Percentiles rank a stretch among this genome's conserved stretches.
Evolutionary conservation across 2,113 vertebrate genomes (phyloP).

Genomic region (Willisornis vidua): DNA sequence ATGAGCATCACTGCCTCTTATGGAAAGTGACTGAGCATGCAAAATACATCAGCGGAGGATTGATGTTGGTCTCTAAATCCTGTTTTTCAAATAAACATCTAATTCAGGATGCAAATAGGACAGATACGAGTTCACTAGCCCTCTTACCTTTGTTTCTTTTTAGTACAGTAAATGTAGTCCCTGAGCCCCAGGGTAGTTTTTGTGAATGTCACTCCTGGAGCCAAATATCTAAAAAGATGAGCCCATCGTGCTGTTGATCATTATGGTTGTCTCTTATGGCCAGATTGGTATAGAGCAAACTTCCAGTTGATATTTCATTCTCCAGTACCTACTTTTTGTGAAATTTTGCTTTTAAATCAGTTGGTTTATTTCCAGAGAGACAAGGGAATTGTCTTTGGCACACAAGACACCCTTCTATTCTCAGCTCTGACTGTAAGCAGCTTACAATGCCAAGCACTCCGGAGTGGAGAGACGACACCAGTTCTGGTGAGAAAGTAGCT

Average conservation of each 20-base stretch:
- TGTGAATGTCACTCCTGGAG: neutral
- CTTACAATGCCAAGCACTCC: neutral
- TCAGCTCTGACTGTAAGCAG: neutral
- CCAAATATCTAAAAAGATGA: neutral
- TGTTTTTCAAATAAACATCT: neutral
- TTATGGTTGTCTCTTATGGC: neutral
- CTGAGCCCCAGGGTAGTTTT: neutral
- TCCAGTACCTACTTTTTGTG: neutral
- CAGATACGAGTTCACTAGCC: neutral
- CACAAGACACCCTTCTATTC: neutral
- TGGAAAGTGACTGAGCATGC: neutral
- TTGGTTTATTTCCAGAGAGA: conserved; percentile 11
- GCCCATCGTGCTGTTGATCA: neutral
- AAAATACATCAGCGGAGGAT: neutral
- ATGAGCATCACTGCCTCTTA: neutral
- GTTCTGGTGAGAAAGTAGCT: neutral
- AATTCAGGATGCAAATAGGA: neutral
- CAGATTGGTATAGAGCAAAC: neutral
- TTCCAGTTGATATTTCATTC: neutral
- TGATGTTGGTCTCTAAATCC: neutral
- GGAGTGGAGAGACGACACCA: neutral
- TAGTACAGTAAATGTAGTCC: neutral
- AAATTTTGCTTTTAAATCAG: neutral
- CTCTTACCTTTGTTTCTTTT: neutral
- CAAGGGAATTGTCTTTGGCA: neutral